Evolutionary conservation across 2,888 invertebrate species (phyloP).

Genomic region (Neoitamus cyanurus): DNA sequence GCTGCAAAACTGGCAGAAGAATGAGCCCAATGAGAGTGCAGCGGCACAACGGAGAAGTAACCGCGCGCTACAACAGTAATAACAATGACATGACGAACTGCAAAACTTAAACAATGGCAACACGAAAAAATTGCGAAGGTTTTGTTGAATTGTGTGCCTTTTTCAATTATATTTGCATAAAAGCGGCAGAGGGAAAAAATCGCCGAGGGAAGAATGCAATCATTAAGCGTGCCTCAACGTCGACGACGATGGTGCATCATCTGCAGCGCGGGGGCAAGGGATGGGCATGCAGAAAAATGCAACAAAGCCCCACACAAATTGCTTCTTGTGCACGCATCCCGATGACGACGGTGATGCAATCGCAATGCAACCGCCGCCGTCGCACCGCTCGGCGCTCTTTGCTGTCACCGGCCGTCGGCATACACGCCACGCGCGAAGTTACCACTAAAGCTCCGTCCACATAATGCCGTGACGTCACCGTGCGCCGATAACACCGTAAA

Average conservation of each 20-base stretch:
- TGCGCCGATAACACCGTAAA: not conserved
- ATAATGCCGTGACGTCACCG: constrained; percentile 27
- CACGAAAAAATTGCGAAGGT: constrained; percentile 42
- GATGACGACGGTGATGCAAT: constrained; percentile 34
- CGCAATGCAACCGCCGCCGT: not conserved
- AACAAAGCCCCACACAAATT: constrained; percentile 35
- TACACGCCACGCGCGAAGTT: not conserved
- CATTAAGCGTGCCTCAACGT: constrained; percentile 20
- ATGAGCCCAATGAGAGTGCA: constrained; percentile 37
- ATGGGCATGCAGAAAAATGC: constrained; percentile 23
- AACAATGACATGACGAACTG: constrained; percentile 43
- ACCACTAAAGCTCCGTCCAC: constrained; percentile 2
- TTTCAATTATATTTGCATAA: constrained; percentile 41
- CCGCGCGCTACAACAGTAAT: constrained; percentile 14
- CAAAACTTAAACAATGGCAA: constrained; percentile 43
- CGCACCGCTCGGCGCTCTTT: not conserved
- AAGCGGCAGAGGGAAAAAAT: constrained; percentile 16
- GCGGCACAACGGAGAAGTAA: constrained; percentile 1
- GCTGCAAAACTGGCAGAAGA: constrained; percentile 13
- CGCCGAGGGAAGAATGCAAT: constrained; percentile 27
- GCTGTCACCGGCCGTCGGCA: not conserved
- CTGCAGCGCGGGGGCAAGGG: not conserved
- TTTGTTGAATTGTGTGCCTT: constrained; percentile 43
- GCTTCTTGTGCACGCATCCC: constrained; percentile 29
- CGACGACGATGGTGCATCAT: not conserved